Conservation (phyloP, 1,140 invertebrate genomes). For the Ostrea denselamellosa region DNA sequence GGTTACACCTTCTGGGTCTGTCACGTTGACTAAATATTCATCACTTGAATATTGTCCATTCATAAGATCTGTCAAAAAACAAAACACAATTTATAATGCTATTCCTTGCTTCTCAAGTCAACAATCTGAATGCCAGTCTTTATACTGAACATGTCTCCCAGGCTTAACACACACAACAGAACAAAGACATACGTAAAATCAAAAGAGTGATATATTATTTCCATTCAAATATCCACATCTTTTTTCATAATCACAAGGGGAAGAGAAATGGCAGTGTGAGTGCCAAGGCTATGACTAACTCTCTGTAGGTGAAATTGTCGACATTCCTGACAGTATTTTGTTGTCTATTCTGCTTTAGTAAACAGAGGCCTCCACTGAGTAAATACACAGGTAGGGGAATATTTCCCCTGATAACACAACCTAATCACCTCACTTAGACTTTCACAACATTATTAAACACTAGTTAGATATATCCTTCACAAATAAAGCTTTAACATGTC, state of each 20-base stretch:
- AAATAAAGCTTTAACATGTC: background rate
- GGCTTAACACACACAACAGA: background rate
- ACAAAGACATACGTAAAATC: background rate
- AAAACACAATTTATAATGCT: background rate
- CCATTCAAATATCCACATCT: background rate
- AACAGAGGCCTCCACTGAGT: background rate
- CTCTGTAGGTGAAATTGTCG: background rate
- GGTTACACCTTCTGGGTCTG: constrained; percentile 28
- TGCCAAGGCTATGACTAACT: constrained; percentile 8
- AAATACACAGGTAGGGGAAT: constrained; percentile 25
- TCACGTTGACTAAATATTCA: constrained; percentile 36
- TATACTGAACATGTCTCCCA: background rate
- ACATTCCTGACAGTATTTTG: background rate
- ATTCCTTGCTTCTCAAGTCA: background rate
- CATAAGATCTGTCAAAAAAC: constrained; percentile 42
- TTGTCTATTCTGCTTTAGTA: background rate
- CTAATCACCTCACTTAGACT: background rate
- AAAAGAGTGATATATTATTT: background rate
- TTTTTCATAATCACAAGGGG: background rate
- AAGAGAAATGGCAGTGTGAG: background rate
- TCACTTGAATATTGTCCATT: constrained; percentile 44
- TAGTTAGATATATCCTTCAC: background rate
- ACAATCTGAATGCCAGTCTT: background rate
- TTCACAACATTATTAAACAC: background rate
- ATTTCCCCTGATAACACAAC: background rate